Evolutionary conservation across 2,888 invertebrate species (phyloP).

Genomic region (Oithona nana): DNA sequence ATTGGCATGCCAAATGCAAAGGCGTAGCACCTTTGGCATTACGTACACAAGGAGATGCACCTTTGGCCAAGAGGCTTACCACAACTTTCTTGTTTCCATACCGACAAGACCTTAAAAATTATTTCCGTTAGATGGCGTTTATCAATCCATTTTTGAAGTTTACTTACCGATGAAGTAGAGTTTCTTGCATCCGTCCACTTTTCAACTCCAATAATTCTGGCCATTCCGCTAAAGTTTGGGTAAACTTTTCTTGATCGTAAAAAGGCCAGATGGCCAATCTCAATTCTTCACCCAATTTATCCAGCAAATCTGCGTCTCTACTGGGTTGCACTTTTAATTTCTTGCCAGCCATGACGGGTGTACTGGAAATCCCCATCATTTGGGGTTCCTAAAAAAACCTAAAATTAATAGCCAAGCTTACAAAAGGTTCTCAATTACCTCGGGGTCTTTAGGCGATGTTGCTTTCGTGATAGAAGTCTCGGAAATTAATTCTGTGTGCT

Average conservation of each 20-base stretch:
- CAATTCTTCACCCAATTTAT: neutral
- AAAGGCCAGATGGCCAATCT: neutral
- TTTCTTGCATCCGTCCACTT: neutral
- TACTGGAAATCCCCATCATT: too few relatives aligned
- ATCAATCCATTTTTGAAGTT: neutral
- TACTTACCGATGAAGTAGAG: neutral
- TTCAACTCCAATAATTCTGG: neutral
- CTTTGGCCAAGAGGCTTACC: neutral
- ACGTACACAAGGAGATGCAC: neutral
- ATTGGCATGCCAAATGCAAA: neutral
- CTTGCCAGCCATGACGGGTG: too few relatives aligned
- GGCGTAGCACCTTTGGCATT: neutral
- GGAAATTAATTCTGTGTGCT: too few relatives aligned
- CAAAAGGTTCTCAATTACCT: too few relatives aligned
- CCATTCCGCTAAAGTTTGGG: neutral
- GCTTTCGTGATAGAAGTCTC: too few relatives aligned
- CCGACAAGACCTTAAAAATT: neutral
- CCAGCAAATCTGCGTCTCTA: too few relatives aligned
- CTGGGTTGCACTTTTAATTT: too few relatives aligned
- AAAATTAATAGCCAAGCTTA: too few relatives aligned
- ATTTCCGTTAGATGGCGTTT: neutral
- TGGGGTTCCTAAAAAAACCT: too few relatives aligned
- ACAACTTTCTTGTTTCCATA: neutral
- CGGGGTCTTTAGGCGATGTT: too few relatives aligned
- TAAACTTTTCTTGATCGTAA: neutral